phyloP scores from a whole-genome alignment of 35 echinoderm and acorn worm genomes.

The Ophiothrix spiculata region DNA sequence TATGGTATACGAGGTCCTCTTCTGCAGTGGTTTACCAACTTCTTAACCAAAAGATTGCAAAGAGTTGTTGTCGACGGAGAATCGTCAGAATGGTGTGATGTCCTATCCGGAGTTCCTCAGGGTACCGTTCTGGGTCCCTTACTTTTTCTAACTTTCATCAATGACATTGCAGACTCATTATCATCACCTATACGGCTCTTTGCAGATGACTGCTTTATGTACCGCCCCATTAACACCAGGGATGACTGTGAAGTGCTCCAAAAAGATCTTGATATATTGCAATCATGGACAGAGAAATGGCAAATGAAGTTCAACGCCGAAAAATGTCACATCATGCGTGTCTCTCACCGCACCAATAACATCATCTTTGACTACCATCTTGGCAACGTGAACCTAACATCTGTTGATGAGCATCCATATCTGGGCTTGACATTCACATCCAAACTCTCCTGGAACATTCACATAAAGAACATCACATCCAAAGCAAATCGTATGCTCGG shows the following conservation, averaged over 20 bases:
- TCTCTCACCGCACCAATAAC: conserved; percentile 17
- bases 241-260: neutral
- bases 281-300: conserved; percentile 20
- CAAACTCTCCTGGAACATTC: conserved; percentile 26
- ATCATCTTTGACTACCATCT: neutral
- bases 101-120: conserved; percentile 63
- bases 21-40: too few relatives aligned
- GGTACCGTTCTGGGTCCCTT: conserved; percentile 60
- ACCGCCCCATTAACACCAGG: neutral
- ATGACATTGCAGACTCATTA: conserved; percentile 30
- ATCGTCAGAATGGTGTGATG: conserved; percentile 29
- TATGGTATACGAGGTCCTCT: too few relatives aligned
- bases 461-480: conserved; percentile 23
- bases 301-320: conserved; percentile 39
- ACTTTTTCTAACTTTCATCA: conserved; percentile 57
- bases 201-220: neutral
- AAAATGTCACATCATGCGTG: conserved; percentile 24
- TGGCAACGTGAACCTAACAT: too few relatives aligned
- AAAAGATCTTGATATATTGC: conserved; percentile 15
- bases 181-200: neutral
- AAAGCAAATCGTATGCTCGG: conserved; percentile 16
- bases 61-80: conserved; percentile 27
- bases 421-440: conserved; percentile 24
- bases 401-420: conserved; percentile 14
- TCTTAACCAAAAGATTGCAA: too few relatives aligned